Conservation (phyloP, 1,140 invertebrate species). For the Heliothis subflexa region DNA sequence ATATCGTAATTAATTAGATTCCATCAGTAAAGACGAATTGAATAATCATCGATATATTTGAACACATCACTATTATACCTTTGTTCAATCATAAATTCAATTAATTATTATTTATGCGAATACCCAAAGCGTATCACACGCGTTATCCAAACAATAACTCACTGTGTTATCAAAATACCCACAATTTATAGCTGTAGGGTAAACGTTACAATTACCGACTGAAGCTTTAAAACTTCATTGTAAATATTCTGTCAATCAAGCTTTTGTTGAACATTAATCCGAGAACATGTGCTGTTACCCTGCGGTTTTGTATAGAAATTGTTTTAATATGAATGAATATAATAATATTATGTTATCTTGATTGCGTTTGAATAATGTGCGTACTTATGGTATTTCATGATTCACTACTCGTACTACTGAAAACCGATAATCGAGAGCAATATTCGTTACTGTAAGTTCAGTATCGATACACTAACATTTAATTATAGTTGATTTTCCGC, state of each 20-base stretch:
- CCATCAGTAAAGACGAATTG: too few species aligned
- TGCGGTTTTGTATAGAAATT: not conserved
- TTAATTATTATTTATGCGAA: not conserved
- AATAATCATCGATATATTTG: too few species aligned
- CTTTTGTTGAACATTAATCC: slow-evolving; percentile 12
- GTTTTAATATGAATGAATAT: not conserved
- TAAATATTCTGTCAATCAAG: slow-evolving; percentile 2
- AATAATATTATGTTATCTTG: not conserved
- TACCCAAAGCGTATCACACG: not conserved
- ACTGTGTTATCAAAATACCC: not conserved
- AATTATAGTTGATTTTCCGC: too few species aligned
- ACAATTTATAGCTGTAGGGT: slow-evolving; percentile 1
- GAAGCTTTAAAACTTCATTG: not conserved
- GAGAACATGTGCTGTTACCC: not conserved
- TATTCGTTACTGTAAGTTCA: too few species aligned
- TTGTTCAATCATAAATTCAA: not conserved
- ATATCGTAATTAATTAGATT: too few species aligned
- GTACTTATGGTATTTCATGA: too few species aligned
- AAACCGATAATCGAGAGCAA: too few species aligned
- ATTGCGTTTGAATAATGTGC: not conserved
- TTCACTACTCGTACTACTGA: too few species aligned
- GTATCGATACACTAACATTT: too few species aligned
- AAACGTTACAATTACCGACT: not conserved
- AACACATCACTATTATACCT: too few species aligned
- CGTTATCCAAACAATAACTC: slow-evolving; percentile 12